Conservation (phyloP, 2,888 invertebrate genomes). For the Herminia tarsipennalis region DNA sequence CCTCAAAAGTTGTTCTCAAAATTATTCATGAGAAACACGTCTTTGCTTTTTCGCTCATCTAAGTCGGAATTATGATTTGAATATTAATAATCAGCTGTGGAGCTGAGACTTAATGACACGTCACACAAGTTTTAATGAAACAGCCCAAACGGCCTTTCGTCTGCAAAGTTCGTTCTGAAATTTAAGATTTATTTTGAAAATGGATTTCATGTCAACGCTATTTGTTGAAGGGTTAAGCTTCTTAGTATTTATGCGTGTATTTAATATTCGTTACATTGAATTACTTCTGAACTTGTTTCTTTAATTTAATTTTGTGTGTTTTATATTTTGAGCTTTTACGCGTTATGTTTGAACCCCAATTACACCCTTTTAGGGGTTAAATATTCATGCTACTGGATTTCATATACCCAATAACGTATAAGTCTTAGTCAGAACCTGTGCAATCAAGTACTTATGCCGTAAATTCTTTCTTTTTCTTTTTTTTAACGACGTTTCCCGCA, state of each 20-base stretch:
- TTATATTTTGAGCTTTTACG: too few species aligned
- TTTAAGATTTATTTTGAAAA: constrained; percentile 69
- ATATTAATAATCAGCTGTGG: constrained; percentile 78
- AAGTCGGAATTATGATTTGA: constrained; percentile 77
- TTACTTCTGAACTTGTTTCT: too few species aligned
- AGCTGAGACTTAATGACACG: constrained; percentile 77
- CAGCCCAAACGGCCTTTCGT: constrained; percentile 69
- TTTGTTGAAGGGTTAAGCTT: constrained; percentile 48
- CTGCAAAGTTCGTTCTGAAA: constrained; percentile 68
- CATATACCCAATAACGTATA: too few species aligned
- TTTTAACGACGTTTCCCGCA: too few species aligned
- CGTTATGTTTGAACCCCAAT: too few species aligned
- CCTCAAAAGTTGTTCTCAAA: constrained; percentile 36
- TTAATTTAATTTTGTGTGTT: too few species aligned
- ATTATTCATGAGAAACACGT: constrained; percentile 77
- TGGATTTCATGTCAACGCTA: constrained; percentile 63
- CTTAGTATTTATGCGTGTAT: constrained; percentile 2
- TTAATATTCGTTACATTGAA: neutral
- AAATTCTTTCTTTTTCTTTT: too few species aligned
- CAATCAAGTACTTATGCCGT: too few species aligned
- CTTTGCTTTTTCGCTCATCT: constrained; percentile 73
- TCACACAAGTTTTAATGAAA: constrained; percentile 84
- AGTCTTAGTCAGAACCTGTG: too few species aligned
- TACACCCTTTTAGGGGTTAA: too few species aligned
- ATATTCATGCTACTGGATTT: too few species aligned